Percentiles rank a stretch among this genome's conserved stretches.
Evolutionary conservation across 2,113 vertebrate genomes (phyloP).

Genomic region (Nanger granti): DNA sequence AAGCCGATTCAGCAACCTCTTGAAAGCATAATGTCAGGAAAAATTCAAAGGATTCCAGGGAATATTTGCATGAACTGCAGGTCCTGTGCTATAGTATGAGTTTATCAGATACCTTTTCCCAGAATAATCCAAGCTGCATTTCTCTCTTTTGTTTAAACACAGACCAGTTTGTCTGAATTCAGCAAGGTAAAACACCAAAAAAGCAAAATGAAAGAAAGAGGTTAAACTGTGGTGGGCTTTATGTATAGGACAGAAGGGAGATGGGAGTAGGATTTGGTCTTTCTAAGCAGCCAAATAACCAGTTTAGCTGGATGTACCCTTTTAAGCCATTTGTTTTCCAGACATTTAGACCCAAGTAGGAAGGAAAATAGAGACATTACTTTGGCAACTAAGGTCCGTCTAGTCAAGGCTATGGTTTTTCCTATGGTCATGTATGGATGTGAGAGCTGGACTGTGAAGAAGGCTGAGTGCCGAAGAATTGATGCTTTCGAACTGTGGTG

Average conservation of each 20-base stretch:
- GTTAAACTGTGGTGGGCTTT: background rate
- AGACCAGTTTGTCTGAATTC: background rate
- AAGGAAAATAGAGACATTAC: background rate
- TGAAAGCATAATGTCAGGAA: background rate
- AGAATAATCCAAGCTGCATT: background rate
- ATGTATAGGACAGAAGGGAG: background rate
- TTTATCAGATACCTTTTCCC: background rate
- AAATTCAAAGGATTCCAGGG: background rate
- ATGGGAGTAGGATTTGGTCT: background rate
- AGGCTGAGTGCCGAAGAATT: no score
- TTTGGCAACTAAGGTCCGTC: no score
- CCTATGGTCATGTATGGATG: no score
- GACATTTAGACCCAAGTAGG: background rate
- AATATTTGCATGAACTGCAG: background rate
- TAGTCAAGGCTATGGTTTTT: no score
- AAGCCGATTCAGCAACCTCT: background rate
- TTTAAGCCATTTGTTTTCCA: background rate
- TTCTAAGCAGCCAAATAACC: background rate
- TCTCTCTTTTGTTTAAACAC: slow-evolving; percentile 3
- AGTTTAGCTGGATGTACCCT: background rate
- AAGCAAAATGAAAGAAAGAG: background rate
- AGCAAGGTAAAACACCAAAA: background rate
- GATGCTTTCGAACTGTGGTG: no score
- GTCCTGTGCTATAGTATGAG: background rate
- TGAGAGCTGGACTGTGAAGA: no score